Percentiles rank a stretch among this genome's conserved stretches.
Conservation (phyloP, 1,140 invertebrate genomes). For the Scaptodrosophila lebanonensis region DNA sequence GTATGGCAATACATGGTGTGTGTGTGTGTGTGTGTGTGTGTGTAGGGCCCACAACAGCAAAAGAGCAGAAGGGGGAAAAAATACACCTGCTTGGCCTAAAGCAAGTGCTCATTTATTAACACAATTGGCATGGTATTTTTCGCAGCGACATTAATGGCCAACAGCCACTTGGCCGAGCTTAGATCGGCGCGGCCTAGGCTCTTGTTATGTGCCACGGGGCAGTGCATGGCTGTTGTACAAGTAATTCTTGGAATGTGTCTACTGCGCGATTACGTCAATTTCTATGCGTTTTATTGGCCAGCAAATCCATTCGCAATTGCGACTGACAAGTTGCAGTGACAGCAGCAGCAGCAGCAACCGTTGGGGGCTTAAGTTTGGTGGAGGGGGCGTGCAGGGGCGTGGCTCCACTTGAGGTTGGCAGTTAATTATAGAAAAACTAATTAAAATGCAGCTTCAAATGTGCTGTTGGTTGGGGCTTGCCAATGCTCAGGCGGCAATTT, state of each 20-base stretch:
- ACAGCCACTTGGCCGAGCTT: background rate
- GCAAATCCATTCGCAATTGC: background rate
- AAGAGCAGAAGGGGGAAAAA: slow-evolving; percentile 11
- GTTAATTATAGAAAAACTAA: slow-evolving; percentile 30
- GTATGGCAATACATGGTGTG: slow-evolving; percentile 22
- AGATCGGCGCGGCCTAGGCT: background rate
- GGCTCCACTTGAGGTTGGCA: background rate
- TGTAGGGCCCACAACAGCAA: slow-evolving; percentile 21
- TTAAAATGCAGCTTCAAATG: slow-evolving; percentile 46
- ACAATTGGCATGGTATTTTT: slow-evolving; percentile 46
- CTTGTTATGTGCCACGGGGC: slow-evolving; percentile 2
- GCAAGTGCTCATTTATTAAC: slow-evolving; percentile 55
- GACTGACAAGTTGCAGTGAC: slow-evolving; percentile 14
- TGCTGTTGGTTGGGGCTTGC: too few relatives aligned
- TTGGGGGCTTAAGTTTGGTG: too few relatives aligned
- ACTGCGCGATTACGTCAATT: slow-evolving; percentile 30
- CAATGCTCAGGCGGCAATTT: too few relatives aligned
- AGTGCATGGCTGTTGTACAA: slow-evolving; percentile 9
- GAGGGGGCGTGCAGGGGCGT: slow-evolving; percentile 7
- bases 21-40: slow-evolving; percentile 11
- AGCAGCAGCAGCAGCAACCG: too few relatives aligned
- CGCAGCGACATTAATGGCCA: slow-evolving; percentile 3
- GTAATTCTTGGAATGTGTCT: slow-evolving; percentile 44
- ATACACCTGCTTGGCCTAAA: slow-evolving; percentile 51
- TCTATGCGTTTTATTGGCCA: slow-evolving; percentile 43